Base-by-base conservation (phyloP, 1,140 invertebrate genomes). In the Rhopalosiphum padi region DNA sequence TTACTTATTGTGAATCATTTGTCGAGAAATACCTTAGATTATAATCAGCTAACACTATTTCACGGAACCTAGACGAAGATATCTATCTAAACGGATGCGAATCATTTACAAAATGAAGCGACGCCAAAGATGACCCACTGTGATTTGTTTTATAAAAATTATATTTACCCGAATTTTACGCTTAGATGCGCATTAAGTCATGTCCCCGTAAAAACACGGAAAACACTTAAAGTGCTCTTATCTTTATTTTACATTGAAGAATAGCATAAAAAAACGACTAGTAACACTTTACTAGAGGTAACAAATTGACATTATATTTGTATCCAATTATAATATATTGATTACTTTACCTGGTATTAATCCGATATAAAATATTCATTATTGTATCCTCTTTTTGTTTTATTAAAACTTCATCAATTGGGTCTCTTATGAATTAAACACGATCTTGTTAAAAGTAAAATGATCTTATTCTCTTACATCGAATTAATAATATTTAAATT, bases 231-330 rank as follows among this genome's bases (percentile, higher is more conserved):
- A 41, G 35, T 48, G 43, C 30, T 87, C 85, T 87, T 46, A 87
- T 87, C 30, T 87, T 87, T 30, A n/a, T 46, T 46, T n/a, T 87
- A 87, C 85, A 87, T 46, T 87, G 35, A 87, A 46, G 11, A n/a
- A 87, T 48, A 46, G 4, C 43, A 48, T 37, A 18, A 43, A n/a
- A 46, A 86, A 46, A 86, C 43, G 18, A 82, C 77, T n/a, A n/a
- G 60, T 77, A 18, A 37, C 77, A 9, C 22, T 23, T 37, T 83
- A 9, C n/a, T 82, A 37, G 15, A 35, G n/a, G 35, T 35, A 6
- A 77, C n/a, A 77, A 21, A 77, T 77, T 77, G 30, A 77, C 35
- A 37, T 35, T n/a, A 18, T 8, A 83, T 37, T 23, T 83, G 35
- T 37, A 37, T 37, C 21, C 35, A 37, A 37, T 37, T 23, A 83